These are phyloP conservation scores for Luperina testacea DNA, from an alignment of 2,888 invertebrate species.

Conservation along the genomic window DNA sequence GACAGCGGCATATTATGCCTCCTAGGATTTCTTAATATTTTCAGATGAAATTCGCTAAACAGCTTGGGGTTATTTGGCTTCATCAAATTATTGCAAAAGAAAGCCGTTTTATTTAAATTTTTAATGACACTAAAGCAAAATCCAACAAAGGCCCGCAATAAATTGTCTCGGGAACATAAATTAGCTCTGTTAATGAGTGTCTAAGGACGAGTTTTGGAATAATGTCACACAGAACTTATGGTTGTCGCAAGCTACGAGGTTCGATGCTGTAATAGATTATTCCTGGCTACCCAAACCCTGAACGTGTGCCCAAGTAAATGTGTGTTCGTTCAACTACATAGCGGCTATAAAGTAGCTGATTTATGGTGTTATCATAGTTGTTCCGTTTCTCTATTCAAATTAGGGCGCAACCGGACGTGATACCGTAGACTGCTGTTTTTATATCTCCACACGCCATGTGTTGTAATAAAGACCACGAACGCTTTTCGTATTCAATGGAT, in stretches of 20 bases:
- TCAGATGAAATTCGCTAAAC: slow-evolving; percentile 26
- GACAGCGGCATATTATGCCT: slow-evolving; percentile 30
- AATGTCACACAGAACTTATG: slow-evolving; percentile 15
- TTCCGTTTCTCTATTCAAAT: slow-evolving; percentile 65
- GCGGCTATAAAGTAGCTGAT: slow-evolving; percentile 68
- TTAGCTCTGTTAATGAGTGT: slow-evolving; percentile 17
- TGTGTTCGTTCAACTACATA: slow-evolving; percentile 60
- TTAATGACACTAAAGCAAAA: slow-evolving; percentile 7
- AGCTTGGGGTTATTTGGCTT: slow-evolving; percentile 24
- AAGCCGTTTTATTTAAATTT: slow-evolving; percentile 28
- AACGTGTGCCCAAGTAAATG: slow-evolving; percentile 58
- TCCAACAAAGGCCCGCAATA: slow-evolving; percentile 3
- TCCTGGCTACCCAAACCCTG: slow-evolving; percentile 37
- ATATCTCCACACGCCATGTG: slow-evolving; percentile 41
- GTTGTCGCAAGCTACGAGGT: slow-evolving; percentile 10
- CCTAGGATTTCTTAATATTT: slow-evolving; percentile 34
- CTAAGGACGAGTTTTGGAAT: slow-evolving; percentile 29
- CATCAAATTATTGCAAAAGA: slow-evolving; percentile 22
- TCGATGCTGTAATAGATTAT: slow-evolving; percentile 40
- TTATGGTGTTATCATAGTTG: slow-evolving; percentile 70
- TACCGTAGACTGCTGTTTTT: slow-evolving; percentile 54
- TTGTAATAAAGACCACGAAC: slow-evolving; percentile 39
- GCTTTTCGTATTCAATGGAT: slow-evolving; percentile 11
- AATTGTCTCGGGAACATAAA: slow-evolving; percentile 29
- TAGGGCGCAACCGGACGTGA: slow-evolving; percentile 56